Conservation (phyloP, 92 coral and sea anemone species). For the Porites divaricata region DNA sequence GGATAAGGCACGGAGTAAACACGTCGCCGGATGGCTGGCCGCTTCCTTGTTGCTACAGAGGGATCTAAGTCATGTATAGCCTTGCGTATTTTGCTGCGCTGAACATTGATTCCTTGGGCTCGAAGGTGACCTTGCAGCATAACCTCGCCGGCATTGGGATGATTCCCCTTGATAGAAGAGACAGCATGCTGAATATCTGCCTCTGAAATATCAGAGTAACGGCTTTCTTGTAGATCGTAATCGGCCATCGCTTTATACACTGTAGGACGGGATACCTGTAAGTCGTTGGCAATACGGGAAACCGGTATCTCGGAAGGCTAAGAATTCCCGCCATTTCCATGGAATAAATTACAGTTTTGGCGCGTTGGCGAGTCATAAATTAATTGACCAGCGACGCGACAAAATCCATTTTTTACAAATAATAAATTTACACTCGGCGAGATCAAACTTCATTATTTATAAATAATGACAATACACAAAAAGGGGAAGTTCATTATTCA, state of each 20-base stretch:
- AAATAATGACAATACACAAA: too few species aligned
- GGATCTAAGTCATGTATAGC: slow-evolving; percentile 33
- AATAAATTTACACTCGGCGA: too few species aligned
- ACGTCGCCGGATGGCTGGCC: slow-evolving; percentile 33
- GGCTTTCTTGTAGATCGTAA: slow-evolving; percentile 24
- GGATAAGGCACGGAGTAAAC: slow-evolving; percentile 26
- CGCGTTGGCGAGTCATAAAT: too few species aligned
- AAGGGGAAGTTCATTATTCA: too few species aligned
- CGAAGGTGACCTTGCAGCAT: slow-evolving; percentile 26
- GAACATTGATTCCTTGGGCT: slow-evolving; percentile 26
- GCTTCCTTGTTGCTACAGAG: slow-evolving; percentile 12
- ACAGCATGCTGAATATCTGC: slow-evolving; percentile 28
- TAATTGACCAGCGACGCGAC: too few species aligned
- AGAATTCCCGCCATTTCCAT: too few species aligned
- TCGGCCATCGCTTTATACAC: slow-evolving; percentile 47
- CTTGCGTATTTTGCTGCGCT: slow-evolving; percentile 13
- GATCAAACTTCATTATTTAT: too few species aligned
- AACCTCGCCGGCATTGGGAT: slow-evolving; percentile 31
- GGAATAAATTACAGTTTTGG: too few species aligned
- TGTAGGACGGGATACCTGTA: slow-evolving; percentile 40
- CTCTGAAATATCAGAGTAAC: slow-evolving; percentile 22
- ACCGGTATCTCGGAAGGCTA: slow-evolving; percentile 18
- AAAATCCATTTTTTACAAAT: too few species aligned
- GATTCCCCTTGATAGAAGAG: slow-evolving; percentile 1
- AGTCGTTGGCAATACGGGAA: slow-evolving; percentile 33